A percentile compares a stretch with the other conserved stretches of the same genome.
Conservation (phyloP, 2,797 vertebrate species). For the Amphiprion clarkii region DNA sequence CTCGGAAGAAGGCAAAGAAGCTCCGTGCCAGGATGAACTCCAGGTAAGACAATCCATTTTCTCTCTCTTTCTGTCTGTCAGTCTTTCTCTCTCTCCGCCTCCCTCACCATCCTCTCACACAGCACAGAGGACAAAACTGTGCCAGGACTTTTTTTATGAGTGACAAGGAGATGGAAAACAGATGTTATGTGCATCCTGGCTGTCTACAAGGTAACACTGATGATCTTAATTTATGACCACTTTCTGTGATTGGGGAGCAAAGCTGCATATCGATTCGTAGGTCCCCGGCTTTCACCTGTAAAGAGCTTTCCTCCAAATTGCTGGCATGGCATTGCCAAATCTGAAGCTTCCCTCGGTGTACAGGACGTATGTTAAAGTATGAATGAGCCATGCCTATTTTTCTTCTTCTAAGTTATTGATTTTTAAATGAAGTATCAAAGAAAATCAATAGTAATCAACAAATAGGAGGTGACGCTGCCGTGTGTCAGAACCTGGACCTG, state of each 20-base stretch:
- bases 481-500: conserved; percentile 88
- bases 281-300: conserved; percentile 92
- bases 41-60: conserved; percentile 84
- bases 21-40: conserved; percentile 96
- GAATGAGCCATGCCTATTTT: conserved; percentile 95
- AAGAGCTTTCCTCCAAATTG: conserved; percentile 99
- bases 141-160: conserved; percentile 69
- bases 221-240: conserved; percentile 99
- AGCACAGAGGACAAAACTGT: conserved; percentile 58
- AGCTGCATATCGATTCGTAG: conserved; percentile 91
- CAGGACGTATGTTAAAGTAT: conserved; percentile 92
- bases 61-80: neutral
- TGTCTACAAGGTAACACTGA: conserved; percentile 90
- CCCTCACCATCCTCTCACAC: conserved; percentile 39
- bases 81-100: conserved; percentile 7
- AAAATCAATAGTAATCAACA: conserved; percentile 99
- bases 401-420: conserved; percentile 93
- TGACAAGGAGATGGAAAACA: conserved; percentile 83
- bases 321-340: conserved; percentile 90
- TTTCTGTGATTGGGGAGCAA: conserved; percentile 97
- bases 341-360: conserved; percentile 84
- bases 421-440: conserved; percentile 98
- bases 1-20: conserved; percentile 96
- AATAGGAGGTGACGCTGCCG: conserved; percentile 90
- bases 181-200: conserved; percentile 89